A percentile compares a stretch with the other conserved stretches of the same genome.
Evolutionary conservation across 1,140 invertebrate species (phyloP).

Genomic region (Drosophila albomicans): DNA sequence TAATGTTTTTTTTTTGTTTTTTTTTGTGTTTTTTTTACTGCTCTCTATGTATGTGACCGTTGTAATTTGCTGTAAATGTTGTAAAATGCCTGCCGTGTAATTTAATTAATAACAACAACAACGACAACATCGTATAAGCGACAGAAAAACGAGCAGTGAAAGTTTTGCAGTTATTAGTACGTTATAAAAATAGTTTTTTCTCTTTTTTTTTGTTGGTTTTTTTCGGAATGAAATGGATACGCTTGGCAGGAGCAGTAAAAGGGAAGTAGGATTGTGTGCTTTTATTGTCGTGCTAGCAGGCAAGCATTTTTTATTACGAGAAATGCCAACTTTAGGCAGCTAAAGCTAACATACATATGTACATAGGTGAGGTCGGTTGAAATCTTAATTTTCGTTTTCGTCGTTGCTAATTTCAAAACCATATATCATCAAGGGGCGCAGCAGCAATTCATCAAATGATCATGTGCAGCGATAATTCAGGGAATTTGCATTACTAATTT

Average conservation of each 20-base stretch:
- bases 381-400: constrained; percentile 37
- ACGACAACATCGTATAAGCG: constrained; percentile 38
- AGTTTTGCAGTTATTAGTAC: constrained; percentile 83
- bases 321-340: constrained; percentile 48
- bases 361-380: constrained; percentile 24
- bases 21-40: constrained; percentile 4
- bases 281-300: constrained; percentile 68
- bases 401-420: constrained; percentile 37
- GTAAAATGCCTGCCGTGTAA: constrained; percentile 82
- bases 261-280: constrained; percentile 26
- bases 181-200: constrained; percentile 73
- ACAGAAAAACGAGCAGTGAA: constrained; percentile 76
- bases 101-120: constrained; percentile 78
- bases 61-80: constrained; percentile 83
- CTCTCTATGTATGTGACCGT: constrained; percentile 50
- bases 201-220: neutral
- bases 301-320: constrained; percentile 54
- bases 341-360: constrained; percentile 26
- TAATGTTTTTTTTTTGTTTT: constrained; percentile 55
- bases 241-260: neutral
- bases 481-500: neutral
- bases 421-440: constrained; percentile 42
- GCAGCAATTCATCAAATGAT: constrained; percentile 39
- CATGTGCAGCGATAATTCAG: constrained; percentile 10
- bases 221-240: constrained; percentile 31